Conservation (phyloP, 2,113 vertebrate genomes). For the Muntiacus reevesi region DNA sequence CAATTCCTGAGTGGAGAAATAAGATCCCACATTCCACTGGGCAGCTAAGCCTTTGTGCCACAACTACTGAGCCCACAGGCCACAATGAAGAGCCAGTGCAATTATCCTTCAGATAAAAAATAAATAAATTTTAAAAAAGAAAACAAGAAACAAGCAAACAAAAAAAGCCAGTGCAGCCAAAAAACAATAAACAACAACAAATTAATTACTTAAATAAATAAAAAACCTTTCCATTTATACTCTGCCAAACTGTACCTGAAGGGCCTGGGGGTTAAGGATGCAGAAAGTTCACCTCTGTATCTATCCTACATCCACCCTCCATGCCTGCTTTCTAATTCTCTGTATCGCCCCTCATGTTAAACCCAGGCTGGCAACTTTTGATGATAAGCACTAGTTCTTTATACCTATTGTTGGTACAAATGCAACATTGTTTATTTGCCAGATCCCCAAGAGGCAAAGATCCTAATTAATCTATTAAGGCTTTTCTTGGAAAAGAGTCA, state of each 20-base stretch:
- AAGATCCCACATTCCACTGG: neutral
- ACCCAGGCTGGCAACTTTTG: neutral
- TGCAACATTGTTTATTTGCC: slow-evolving; percentile 63
- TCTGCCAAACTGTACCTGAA: neutral
- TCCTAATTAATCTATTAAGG: slow-evolving; percentile 67
- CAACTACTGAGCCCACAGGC: neutral
- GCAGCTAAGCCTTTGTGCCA: neutral
- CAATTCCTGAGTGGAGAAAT: neutral
- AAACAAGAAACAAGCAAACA: neutral
- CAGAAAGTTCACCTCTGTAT: neutral
- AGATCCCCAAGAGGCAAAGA: slow-evolving; percentile 50
- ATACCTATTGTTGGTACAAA: slow-evolving; percentile 34
- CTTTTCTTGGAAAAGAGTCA: slow-evolving; percentile 62
- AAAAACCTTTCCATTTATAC: neutral
- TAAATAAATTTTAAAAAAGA: neutral
- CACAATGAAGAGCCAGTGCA: neutral
- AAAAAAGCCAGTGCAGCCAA: neutral
- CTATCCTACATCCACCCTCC: neutral
- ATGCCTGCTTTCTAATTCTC: neutral
- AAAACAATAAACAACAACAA: neutral
- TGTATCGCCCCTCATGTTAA: neutral
- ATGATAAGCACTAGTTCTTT: slow-evolving; percentile 48
- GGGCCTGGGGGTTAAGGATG: neutral
- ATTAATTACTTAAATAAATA: neutral
- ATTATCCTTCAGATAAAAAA: neutral